A percentile compares a stretch with the other conserved stretches of the same genome.
Conservation (phyloP, 2,797 vertebrate genomes). For the Lepilemur ruficaudatus region DNA sequence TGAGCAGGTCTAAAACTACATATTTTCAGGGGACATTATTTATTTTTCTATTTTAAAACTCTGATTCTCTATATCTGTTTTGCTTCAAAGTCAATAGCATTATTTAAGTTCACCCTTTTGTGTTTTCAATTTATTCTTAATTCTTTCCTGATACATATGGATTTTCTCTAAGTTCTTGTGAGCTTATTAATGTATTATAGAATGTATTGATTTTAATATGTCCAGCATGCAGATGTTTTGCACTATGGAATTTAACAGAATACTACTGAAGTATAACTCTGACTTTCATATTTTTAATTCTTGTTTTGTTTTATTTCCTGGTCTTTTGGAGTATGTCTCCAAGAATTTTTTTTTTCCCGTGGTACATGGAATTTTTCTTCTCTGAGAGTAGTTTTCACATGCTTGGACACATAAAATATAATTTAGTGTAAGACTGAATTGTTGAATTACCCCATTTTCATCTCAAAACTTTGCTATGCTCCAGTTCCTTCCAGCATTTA, state of each 20-base stretch:
- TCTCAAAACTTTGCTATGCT: background rate
- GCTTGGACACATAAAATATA: background rate
- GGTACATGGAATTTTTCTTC: background rate
- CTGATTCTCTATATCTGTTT: background rate
- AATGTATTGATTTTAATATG: background rate
- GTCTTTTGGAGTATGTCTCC: background rate
- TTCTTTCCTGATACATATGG: background rate
- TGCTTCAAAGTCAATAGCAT: background rate
- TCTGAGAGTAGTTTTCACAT: background rate
- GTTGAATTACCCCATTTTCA: background rate
- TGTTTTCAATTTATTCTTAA: background rate
- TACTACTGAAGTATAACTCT: background rate
- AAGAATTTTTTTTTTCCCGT: background rate
- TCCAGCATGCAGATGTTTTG: background rate
- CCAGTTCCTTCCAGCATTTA: background rate
- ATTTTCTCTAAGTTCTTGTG: conserved; percentile 18
- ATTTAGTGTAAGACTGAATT: background rate
- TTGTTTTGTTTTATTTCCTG: background rate
- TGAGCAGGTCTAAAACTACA: background rate
- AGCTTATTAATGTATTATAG: background rate
- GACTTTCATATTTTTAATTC: conserved; percentile 13
- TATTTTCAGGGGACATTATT: background rate
- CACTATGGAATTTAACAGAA: background rate
- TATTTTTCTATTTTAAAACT: background rate
- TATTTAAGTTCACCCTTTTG: background rate